Evolutionary conservation across 2,797 vertebrate species (phyloP).

Genomic region (Antrozous pallidus): DNA sequence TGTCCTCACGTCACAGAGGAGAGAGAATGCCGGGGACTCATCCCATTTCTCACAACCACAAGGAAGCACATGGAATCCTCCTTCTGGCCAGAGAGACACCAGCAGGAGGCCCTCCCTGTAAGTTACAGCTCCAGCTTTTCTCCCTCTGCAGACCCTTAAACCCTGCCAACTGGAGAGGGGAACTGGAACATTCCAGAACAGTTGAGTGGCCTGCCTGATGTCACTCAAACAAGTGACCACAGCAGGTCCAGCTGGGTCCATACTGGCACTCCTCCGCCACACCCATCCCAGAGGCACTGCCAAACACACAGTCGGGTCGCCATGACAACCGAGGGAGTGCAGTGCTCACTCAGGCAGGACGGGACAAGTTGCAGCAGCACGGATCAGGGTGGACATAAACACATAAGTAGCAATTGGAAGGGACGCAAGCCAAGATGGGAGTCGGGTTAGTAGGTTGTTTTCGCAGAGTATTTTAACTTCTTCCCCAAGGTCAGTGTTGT

Average conservation of each 20-base stretch:
- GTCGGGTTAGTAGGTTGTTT: not conserved
- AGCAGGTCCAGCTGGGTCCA: not conserved
- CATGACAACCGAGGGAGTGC: not conserved
- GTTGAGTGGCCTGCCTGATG: not conserved
- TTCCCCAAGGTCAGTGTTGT: not conserved
- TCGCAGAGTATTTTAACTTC: not conserved
- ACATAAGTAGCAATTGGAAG: not conserved
- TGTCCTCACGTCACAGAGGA: constrained; percentile 17
- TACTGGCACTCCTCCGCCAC: not conserved
- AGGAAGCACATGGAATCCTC: not conserved
- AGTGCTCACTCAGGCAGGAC: not conserved
- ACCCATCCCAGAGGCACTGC: not conserved
- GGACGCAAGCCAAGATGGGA: not conserved
- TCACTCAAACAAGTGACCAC: not conserved
- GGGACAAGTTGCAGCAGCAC: not conserved
- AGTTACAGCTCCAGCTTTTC: not conserved
- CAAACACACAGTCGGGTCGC: not conserved
- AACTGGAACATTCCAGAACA: not conserved
- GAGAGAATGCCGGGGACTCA: not conserved
- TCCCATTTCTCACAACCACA: not conserved
- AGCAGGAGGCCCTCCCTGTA: not conserved
- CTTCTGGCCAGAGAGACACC: not conserved
- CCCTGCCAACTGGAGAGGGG: not conserved
- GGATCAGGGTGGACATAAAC: not conserved
- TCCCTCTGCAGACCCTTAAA: not conserved